Conservation (phyloP, 2,797 vertebrate genomes). For the Parambassis ranga region DNA sequence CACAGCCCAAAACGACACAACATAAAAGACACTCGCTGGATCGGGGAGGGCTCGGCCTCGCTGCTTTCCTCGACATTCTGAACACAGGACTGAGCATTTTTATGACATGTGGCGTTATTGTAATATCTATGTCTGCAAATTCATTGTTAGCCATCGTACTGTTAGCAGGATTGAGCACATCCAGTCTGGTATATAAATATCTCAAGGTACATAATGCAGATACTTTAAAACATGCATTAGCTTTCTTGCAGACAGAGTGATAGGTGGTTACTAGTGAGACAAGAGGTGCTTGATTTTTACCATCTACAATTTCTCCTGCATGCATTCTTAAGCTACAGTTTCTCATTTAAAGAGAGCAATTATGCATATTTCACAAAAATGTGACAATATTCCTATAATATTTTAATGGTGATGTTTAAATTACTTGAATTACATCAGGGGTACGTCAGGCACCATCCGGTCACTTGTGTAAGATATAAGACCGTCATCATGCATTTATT, state of each 20-base stretch:
- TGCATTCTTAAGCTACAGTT: neutral
- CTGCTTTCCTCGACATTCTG: conserved; percentile 30
- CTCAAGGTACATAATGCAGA: too few relatives aligned
- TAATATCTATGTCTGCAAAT: neutral
- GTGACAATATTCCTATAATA: neutral
- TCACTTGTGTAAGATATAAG: too few relatives aligned
- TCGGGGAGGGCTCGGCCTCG: conserved; percentile 6
- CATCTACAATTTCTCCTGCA: neutral
- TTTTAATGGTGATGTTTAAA: too few relatives aligned
- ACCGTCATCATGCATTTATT: neutral
- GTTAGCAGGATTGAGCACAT: too few relatives aligned
- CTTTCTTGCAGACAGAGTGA: neutral
- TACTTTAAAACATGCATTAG: too few relatives aligned
- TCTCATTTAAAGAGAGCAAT: neutral
- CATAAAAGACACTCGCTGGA: conserved; percentile 47
- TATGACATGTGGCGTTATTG: neutral
- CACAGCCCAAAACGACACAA: conserved; percentile 43
- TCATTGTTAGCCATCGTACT: too few relatives aligned
- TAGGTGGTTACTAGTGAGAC: neutral
- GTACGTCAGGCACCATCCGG: too few relatives aligned
- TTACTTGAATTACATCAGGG: too few relatives aligned
- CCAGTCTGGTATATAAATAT: too few relatives aligned
- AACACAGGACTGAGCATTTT: conserved; percentile 11
- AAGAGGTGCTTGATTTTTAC: neutral
- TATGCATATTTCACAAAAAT: neutral